Conservation (phyloP, 2,113 vertebrate genomes). For the Eulemur rufifrons region DNA sequence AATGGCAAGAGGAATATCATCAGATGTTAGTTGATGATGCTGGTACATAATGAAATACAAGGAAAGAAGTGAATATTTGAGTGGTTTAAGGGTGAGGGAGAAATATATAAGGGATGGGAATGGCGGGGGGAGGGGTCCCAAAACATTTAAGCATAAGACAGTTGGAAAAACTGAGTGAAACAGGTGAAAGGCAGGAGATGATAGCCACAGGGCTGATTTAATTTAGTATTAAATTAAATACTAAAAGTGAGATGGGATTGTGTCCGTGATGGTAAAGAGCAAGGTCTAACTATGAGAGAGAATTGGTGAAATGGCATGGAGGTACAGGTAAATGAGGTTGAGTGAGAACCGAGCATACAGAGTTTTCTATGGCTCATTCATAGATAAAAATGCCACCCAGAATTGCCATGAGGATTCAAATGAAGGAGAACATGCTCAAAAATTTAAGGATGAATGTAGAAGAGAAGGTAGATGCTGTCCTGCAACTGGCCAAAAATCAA, state of each 20-base stretch:
- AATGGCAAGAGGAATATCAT: not conserved
- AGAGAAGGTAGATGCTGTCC: not conserved
- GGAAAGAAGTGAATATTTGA: not conserved
- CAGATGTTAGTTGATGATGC: not conserved
- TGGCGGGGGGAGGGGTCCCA: not conserved
- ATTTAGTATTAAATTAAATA: not conserved
- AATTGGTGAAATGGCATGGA: not conserved
- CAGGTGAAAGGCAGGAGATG: not conserved
- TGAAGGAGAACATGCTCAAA: not conserved
- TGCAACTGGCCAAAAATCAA: not conserved
- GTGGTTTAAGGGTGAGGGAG: not conserved
- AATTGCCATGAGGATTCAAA: not conserved
- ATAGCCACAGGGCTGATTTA: not conserved
- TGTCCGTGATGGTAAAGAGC: not conserved
- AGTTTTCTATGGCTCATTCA: not conserved
- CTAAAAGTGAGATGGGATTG: not conserved
- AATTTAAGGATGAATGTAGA: not conserved
- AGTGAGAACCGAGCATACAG: not conserved
- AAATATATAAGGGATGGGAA: not conserved
- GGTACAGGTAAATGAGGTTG: not conserved
- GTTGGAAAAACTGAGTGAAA: not conserved
- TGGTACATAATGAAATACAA: not conserved
- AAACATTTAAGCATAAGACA: not conserved
- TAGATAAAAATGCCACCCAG: not conserved
- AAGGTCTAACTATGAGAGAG: not conserved